Base-by-base conservation (phyloP, 1,140 invertebrate genomes). In the Parasteatoda tepidariorum region DNA sequence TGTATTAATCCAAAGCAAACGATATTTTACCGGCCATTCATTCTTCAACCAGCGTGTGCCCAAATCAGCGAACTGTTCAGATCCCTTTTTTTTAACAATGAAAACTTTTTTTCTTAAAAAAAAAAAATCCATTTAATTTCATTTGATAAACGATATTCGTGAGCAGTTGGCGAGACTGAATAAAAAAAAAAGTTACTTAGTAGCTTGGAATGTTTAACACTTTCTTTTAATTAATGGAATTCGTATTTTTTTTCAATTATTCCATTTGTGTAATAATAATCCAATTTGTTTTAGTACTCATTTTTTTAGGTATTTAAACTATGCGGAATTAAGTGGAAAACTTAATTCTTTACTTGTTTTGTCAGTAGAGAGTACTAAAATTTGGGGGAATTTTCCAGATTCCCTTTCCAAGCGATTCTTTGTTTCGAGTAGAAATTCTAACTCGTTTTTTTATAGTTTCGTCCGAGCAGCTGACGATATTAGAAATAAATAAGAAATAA, bases 11-110 rank as follows among this genome's bases (percentile, higher is more conserved):
- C 22, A 34, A 41, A 67, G 34, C 64, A 67, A 67, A 67, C 64
- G 64, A 67, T 67, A 67, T 67, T 67, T 67, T 67, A 67, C 64
- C 34, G 38, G 38, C 18, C 38, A 54, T 41, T 71, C 26, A 54
- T 74, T 59, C 54, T 30, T 28, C 30, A 74, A 57, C 18, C 55
- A 26, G 9, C 22, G 54, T 74, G 70, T 74, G 55, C 70, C 34
- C 70, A 61, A 59, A 64, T 64, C 70, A 74, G 57, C 55, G 18
- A 59, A 55, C 31, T 57, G n/a, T 38, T 13, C 34, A 48, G 6
- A 15, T n/a, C n/a, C n/a, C 41, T 26, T 28, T n/a, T 55, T 59
- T 30, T 54, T 55, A 13, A 4, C 28, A 30, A 22, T 48, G 2
- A 48, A 18, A 2, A 48, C 1, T 2, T 48, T 48, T 48, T 48